Evolutionary conservation across 1,140 invertebrate genomes (phyloP).

Genomic region (Pachypeltis micranthus): DNA sequence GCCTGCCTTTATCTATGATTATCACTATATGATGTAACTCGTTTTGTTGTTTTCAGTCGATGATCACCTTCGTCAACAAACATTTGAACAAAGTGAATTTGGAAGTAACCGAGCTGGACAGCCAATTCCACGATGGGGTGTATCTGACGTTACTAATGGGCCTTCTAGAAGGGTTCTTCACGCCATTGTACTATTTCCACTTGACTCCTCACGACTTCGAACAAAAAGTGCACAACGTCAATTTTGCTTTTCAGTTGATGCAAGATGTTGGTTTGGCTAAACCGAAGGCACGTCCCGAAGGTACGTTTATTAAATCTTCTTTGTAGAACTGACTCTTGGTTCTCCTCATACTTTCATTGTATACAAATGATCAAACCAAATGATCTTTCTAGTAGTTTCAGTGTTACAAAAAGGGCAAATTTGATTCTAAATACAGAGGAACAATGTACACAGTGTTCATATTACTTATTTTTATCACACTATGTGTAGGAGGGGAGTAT

Average conservation of each 20-base stretch:
- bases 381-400: no score
- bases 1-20: not conserved
- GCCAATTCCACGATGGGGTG: conserved; percentile 95
- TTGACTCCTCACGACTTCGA: conserved; percentile 80
- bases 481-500: no score
- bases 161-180: conserved; percentile 93
- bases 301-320: conserved; percentile 43
- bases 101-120: conserved; percentile 84
- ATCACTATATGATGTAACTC: not conserved
- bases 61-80: conserved; percentile 97
- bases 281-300: conserved; percentile 92
- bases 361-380: no score
- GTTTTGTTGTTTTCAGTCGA: conserved; percentile 48
- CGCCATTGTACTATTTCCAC: conserved; percentile 90
- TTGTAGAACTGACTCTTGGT: not conserved
- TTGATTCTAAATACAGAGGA: no score
- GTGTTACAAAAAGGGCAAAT: no score
- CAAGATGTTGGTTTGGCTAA: conserved; percentile 90
- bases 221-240: conserved; percentile 93
- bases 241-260: conserved; percentile 96
- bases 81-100: conserved; percentile 93
- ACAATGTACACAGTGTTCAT: no score
- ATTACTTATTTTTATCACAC: no score
- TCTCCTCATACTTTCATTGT: conserved; percentile 2
- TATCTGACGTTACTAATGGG: conserved; percentile 92